Evolutionary conservation across 2,797 vertebrate genomes (phyloP).

Genomic region (Chaetophractus vellerosus): DNA sequence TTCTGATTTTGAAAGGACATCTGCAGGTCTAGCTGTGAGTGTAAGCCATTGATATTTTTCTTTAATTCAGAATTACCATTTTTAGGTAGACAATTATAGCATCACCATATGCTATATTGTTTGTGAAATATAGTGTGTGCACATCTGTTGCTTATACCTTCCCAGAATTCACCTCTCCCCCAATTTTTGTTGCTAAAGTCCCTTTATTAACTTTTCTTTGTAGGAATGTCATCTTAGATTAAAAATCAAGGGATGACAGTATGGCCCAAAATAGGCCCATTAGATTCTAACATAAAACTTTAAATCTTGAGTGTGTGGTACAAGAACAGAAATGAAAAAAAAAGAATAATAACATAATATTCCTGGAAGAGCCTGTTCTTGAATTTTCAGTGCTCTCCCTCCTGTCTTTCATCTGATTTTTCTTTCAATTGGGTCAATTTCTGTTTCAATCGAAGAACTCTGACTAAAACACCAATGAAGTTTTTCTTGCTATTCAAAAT

Average conservation of each 20-base stretch:
- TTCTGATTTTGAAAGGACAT: not conserved
- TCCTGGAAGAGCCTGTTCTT: not conserved
- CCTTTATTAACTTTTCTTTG: not conserved
- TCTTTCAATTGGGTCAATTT: not conserved
- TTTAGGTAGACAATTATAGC: not conserved
- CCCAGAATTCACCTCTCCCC: accelerated
- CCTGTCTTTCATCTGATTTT: not conserved
- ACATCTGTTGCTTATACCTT: not conserved
- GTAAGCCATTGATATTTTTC: not conserved
- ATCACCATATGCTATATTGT: not conserved
- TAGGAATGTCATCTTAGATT: not conserved
- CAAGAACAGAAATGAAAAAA: constrained; percentile 3
- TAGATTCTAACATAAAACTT: constrained; percentile 1
- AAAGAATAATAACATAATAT: not conserved
- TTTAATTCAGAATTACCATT: not conserved
- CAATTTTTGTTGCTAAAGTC: not conserved
- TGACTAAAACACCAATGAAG: not conserved
- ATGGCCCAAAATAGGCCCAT: not conserved
- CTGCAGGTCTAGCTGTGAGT: not conserved
- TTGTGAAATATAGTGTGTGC: not conserved
- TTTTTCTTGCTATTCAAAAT: not conserved
- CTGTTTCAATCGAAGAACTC: not conserved
- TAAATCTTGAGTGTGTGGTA: not conserved
- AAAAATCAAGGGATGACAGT: not conserved
- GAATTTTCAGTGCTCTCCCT: not conserved